Evolutionary conservation across 1,140 invertebrate species (phyloP), one percentile per base, ranked within the genome.

Genomic region (Macrotrachela quadricornifera): DNA sequence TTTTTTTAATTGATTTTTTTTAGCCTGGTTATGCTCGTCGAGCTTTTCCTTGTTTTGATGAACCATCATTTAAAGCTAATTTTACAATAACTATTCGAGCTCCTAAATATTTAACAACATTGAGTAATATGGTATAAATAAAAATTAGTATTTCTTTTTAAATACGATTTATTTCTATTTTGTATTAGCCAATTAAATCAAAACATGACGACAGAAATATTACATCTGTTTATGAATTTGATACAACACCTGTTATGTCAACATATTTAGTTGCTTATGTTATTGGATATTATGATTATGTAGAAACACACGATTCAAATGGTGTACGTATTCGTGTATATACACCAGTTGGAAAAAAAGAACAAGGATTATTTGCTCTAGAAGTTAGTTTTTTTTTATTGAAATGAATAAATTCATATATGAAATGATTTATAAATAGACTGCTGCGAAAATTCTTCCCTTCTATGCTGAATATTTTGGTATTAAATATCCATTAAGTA

Each of bases 11-110:
- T 8, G 21, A 30, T 30, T 30, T 30, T 30, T 30, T 30, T 30
- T 30, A 30, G 21, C 21, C 87, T 0, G 88, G 85, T 30, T 84
- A 91, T 77, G 88, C 88, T n/a, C 74, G 88, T 50, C 73, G 83
- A 58, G 87, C 85, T 63, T 94, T 96, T 63, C 88, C 90, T 10
- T 94, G 88, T 68, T 95, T 86, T 86, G 90, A 95, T 71, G 90
- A 95, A 66, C 90, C 90, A 41, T 83, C 85, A 10, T 75, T 86
- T 10, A 96, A 95, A 70, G 82, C 87, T 6, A 87, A 83, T 2
- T 96, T 95, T 74, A 80, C 87, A 65, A 81, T 96, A 46, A 80
- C 79, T 0, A 69, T 95, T 9, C 75, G 79, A 58, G 81, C 85
- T 4, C 21, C 21, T 4, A 30, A 30, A 30, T 8, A 30, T 30